These are phyloP conservation scores for Lithophane socia DNA, from an alignment of 2,888 invertebrate genomes.

Conservation along the genomic window DNA sequence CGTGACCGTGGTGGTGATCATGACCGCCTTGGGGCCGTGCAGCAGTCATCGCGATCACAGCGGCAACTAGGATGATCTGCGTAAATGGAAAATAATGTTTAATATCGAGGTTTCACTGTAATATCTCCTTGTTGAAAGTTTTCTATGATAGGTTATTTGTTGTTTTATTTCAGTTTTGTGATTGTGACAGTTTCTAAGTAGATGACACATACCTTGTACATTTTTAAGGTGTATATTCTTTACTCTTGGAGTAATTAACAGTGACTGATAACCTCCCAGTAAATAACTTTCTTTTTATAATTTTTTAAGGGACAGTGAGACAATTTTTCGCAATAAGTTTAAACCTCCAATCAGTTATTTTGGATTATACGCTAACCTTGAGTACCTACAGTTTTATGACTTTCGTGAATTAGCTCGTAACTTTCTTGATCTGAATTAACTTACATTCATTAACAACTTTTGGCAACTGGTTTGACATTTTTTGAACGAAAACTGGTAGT, in stretches of 20 bases:
- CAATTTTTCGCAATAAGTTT: conserved; percentile 9
- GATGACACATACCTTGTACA: conserved; percentile 45
- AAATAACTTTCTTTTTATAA: conserved; percentile 52
- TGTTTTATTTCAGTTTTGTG: not conserved
- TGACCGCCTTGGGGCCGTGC: conserved; percentile 60
- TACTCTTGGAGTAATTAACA: conserved; percentile 14
- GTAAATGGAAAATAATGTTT: not conserved
- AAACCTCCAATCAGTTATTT: conserved; percentile 22
- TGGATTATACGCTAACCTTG: conserved; percentile 30
- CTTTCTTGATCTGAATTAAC: conserved; percentile 10
- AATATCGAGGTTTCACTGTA: not conserved
- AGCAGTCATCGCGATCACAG: conserved; percentile 40
- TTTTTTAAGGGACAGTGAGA: conserved; percentile 10
- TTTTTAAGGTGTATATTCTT: conserved; percentile 39
- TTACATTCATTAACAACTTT: conserved; percentile 18
- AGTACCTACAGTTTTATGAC: not conserved
- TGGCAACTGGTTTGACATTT: conserved; percentile 5
- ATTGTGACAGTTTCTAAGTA: not conserved
- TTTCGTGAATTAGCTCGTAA: not conserved
- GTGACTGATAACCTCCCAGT: conserved; percentile 40
- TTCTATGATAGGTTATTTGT: not conserved
- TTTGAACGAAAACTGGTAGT: not conserved
- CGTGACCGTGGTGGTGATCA: conserved; percentile 53
- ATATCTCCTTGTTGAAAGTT: not conserved
- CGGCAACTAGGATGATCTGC: conserved; percentile 29